These are phyloP conservation scores for Dendrolimus punctatus DNA, from an alignment of 1,140 invertebrate species.

Conservation along the genomic window DNA sequence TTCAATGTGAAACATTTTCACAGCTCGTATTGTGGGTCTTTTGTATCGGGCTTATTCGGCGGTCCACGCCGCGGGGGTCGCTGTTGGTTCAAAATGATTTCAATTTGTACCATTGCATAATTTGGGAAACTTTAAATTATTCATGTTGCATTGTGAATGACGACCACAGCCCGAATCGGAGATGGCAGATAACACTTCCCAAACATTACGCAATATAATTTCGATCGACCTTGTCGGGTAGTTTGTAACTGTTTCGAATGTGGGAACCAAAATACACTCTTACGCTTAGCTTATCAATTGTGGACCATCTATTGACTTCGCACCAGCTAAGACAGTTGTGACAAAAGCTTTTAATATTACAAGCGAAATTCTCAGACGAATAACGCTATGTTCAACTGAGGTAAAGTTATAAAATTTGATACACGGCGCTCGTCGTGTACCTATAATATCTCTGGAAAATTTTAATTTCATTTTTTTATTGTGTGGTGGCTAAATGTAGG, in stretches of 20 bases:
- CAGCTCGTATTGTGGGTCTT: constrained; percentile 26
- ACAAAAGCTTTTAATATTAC: constrained; percentile 3
- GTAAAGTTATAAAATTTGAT: no score
- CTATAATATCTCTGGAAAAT: no score
- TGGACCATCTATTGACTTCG: constrained; percentile 7
- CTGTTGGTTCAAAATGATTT: constrained; percentile 40
- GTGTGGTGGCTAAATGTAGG: no score
- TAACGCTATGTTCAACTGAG: no score
- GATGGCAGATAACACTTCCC: constrained; percentile 40
- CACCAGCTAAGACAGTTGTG: constrained; percentile 3
- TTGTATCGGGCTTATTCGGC: constrained; percentile 19
- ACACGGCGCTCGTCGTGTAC: no score
- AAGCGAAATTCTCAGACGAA: no score
- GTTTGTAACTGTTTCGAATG: constrained; percentile 22
- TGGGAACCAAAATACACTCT: constrained; percentile 17
- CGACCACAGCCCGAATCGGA: constrained; percentile 15
- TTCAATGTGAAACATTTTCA: constrained; percentile 24
- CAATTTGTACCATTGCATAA: constrained; percentile 59
- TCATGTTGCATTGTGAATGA: constrained; percentile 49
- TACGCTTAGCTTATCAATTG: constrained; percentile 17
- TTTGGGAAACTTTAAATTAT: constrained; percentile 48
- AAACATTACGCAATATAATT: constrained; percentile 25
- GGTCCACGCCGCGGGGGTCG: constrained; percentile 38
- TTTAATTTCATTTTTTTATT: no score
- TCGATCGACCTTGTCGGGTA: constrained; percentile 25